Evolutionary conservation across 2,113 vertebrate genomes (phyloP).

Genomic region (Pithys albifrons): DNA sequence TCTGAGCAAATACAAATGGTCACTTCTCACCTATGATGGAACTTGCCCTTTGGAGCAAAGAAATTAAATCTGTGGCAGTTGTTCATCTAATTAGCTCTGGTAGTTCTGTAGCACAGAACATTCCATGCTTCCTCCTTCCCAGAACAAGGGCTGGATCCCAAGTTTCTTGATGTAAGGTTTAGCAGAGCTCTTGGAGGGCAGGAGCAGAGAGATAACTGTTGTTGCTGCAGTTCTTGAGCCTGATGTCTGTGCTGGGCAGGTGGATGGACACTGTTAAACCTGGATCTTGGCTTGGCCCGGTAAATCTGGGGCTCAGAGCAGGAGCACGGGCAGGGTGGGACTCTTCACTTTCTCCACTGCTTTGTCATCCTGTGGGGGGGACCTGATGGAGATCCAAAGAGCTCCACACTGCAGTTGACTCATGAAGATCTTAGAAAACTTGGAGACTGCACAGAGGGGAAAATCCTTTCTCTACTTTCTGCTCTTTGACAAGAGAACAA

Average conservation of each 20-base stretch:
- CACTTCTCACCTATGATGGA: not conserved
- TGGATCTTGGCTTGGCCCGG: rapidly evolving
- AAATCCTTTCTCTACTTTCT: not conserved
- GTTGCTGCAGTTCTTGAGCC: not conserved
- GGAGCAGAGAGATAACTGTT: not conserved
- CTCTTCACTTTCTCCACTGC: not conserved
- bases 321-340: too few species aligned
- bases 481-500: not conserved
- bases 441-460: not conserved
- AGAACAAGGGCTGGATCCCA: not conserved
- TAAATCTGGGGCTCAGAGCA: too few species aligned
- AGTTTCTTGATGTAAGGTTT: not conserved
- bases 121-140: not conserved
- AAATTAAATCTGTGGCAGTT: not conserved
- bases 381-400: not conserved
- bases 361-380: too few species aligned
- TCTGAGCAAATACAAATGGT: not conserved
- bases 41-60: not conserved
- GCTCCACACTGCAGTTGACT: not conserved
- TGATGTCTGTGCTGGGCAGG: not conserved
- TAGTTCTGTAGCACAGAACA: not conserved
- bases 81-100: not conserved
- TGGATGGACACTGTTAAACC: rapidly evolving
- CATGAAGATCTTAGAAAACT: not conserved
- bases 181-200: not conserved